Conservation (phyloP, 2,113 vertebrate genomes). For the Atrichornis clamosus region DNA sequence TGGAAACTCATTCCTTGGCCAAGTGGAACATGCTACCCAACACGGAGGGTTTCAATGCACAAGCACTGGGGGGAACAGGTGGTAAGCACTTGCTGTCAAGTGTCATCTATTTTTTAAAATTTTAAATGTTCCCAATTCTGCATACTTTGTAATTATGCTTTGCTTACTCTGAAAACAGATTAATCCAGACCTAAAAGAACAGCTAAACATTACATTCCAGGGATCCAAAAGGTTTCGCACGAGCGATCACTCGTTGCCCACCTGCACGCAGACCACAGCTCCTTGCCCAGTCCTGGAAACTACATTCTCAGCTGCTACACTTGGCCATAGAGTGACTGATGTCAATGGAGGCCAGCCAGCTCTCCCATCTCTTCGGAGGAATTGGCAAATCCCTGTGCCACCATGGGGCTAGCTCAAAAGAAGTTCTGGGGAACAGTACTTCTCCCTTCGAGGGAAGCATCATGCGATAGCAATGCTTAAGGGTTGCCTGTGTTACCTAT, state of each 20-base stretch:
- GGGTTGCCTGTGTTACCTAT: not conserved
- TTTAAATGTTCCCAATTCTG: not conserved
- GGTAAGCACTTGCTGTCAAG: not conserved
- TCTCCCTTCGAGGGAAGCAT: accelerated
- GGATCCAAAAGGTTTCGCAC: not conserved
- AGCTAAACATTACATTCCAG: not conserved
- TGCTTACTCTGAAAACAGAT: not conserved
- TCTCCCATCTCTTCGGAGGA: accelerated
- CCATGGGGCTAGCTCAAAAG: not conserved
- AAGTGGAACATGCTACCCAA: not conserved
- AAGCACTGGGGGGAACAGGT: not conserved
- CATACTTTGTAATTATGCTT: not conserved
- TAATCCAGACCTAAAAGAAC: not conserved
- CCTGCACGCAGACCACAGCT: not conserved
- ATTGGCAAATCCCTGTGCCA: not conserved
- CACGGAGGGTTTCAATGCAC: not conserved
- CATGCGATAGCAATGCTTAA: not conserved
- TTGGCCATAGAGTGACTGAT: not conserved
- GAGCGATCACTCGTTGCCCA: accelerated
- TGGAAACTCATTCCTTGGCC: not conserved
- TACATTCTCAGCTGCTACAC: not conserved
- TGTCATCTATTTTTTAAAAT: not conserved
- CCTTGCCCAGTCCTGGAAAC: not conserved
- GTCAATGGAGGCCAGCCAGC: not conserved
- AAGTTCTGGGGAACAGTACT: not conserved